Base-by-base conservation (phyloP, 2,113 vertebrate species). In the Neogale vison region DNA sequence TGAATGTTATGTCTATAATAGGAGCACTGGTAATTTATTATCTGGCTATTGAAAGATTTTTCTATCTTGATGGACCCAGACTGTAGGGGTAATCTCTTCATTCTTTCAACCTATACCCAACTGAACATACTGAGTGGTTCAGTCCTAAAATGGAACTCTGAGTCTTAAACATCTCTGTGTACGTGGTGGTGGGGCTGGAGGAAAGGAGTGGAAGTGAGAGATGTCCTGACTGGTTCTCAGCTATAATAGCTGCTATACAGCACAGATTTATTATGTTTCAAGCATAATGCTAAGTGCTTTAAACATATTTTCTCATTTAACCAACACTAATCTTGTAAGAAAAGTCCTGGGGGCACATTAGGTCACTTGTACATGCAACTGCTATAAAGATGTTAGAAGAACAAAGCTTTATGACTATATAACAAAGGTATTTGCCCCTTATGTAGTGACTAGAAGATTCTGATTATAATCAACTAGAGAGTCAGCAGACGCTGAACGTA, bases 331-430 rank as follows among this genome's bases (percentile, higher is more conserved):
- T 82, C n/a, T 59, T 86, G 1, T 85, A 91, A 82, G 82, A 93
- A 95, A 93, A 31, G n/a, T 92, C 72, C 26, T 74, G 7, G 47
- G n/a, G 39, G 61, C 77, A 93, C 52, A 57, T 8, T 55, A 14
- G 15, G 36, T 15, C 55, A 63, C 42, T 90, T 84, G 87, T 77
- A 34, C 65, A 82, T 3, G 52, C 72, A 86, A 95, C 88, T 91
- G 71, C 69, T 96, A n/a, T 95, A 76, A 97, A 97, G 57, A 90
- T 95, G 77, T 96, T 95, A 52, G 59, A 79, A 79, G 59, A 94
- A 29, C 2, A 36, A 94, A 69, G 34, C 26, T 90, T 97, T 91
- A 81, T 97, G 94, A 93, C 86, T 65, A 4, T 52, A 65, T 36
- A 84, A 24, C 20, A 55, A 93, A 97, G 42, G 31, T 88, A 93